These are phyloP conservation scores for Drosophila melanocephala DNA, from an alignment of 2,888 invertebrate genomes.

Conservation along the genomic window DNA sequence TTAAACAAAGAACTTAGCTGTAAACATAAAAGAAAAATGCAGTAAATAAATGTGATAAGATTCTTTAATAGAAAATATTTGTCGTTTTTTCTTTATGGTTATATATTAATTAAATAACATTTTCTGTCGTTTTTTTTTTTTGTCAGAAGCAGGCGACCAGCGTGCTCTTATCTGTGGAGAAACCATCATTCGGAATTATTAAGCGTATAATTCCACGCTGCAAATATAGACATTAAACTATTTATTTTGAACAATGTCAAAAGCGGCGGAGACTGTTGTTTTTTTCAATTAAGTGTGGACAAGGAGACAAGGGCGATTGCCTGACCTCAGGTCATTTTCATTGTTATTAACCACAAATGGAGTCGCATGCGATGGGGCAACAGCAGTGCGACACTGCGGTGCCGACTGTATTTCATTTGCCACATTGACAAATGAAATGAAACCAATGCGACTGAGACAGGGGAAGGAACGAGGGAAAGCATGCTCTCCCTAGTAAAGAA, in stretches of 20 bases:
- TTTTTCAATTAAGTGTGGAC: conserved; percentile 27
- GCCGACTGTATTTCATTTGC: conserved; percentile 60
- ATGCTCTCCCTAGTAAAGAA: conserved; percentile 37
- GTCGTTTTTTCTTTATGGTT: conserved; percentile 7
- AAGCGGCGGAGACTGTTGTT: neutral
- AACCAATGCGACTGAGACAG: conserved; percentile 27
- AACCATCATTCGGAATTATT: neutral
- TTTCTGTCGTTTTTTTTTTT: neutral
- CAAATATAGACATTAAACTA: conserved; percentile 37
- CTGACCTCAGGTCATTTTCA: conserved; percentile 40
- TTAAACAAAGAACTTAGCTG: conserved; percentile 70
- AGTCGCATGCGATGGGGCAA: conserved; percentile 37
- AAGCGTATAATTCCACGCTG: neutral
- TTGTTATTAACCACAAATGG: conserved; percentile 43
- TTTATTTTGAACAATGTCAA: conserved; percentile 12
- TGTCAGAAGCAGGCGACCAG: neutral
- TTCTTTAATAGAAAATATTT: conserved; percentile 78
- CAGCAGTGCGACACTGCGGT: conserved; percentile 19
- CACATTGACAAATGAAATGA: conserved; percentile 77
- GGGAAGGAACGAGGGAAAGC: conserved; percentile 13
- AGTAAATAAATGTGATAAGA: conserved; percentile 86
- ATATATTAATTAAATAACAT: neutral
- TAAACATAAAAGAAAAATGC: conserved; percentile 77
- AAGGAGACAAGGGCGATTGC: conserved; percentile 17
- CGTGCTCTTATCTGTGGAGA: neutral